Evolutionary conservation across 2,888 invertebrate species (phyloP).

Genomic region (Chrysolina oricalcia): DNA sequence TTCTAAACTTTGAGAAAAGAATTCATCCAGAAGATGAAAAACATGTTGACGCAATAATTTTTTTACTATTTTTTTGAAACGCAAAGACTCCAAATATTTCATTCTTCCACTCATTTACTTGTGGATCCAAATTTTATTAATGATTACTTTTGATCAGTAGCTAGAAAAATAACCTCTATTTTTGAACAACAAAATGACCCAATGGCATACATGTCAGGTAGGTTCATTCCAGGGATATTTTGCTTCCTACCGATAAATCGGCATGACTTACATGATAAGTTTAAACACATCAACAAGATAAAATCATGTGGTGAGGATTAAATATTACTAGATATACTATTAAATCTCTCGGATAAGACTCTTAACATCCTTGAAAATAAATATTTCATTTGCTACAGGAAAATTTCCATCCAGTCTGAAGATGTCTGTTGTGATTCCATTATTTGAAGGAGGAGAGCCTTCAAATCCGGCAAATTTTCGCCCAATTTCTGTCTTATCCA

Average conservation of each 20-base stretch:
- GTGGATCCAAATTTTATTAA: background rate
- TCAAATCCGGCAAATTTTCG: too few relatives aligned
- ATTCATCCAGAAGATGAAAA: too few relatives aligned
- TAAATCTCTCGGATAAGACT: slow-evolving; percentile 19
- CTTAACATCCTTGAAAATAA: too few relatives aligned
- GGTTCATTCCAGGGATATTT: slow-evolving; percentile 10
- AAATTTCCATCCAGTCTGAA: too few relatives aligned
- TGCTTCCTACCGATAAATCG: slow-evolving; percentile 19
- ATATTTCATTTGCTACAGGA: too few relatives aligned
- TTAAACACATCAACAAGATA: background rate
- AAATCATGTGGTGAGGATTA: slow-evolving; percentile 11
- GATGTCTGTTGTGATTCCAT: too few relatives aligned
- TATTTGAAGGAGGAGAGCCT: too few relatives aligned
- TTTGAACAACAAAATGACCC: slow-evolving; percentile 3
- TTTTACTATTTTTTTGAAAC: too few relatives aligned
- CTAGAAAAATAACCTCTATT: background rate
- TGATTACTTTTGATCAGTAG: slow-evolving; percentile 11
- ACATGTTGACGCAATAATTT: too few relatives aligned
- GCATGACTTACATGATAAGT: slow-evolving; percentile 16
- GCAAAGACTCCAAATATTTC: too few relatives aligned
- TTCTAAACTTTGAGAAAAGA: too few relatives aligned
- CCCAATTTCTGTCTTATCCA: too few relatives aligned
- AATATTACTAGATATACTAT: slow-evolving; percentile 5
- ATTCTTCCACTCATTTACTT: slow-evolving; percentile 14
- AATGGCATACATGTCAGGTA: background rate